These are phyloP conservation scores for Megaceryle alcyon DNA, from an alignment of 2,797 vertebrate genomes.

Conservation along the genomic window DNA sequence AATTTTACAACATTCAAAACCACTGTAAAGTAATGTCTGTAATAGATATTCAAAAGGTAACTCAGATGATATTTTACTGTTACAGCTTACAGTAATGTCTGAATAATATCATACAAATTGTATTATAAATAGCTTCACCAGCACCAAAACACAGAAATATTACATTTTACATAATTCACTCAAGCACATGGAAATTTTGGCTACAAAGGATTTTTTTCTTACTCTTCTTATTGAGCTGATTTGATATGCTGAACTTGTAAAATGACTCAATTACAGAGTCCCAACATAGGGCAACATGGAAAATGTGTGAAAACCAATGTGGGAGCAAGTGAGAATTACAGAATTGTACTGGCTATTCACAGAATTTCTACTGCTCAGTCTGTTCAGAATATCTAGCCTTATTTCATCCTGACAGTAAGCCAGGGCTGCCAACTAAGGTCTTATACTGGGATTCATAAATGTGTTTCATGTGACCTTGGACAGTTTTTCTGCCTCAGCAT, in stretches of 20 bases:
- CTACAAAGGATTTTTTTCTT: neutral
- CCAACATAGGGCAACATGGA: neutral
- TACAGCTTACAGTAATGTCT: neutral
- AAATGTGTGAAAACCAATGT: neutral
- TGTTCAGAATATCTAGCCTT: neutral
- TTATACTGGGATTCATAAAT: neutral
- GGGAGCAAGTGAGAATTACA: neutral
- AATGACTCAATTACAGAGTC: neutral
- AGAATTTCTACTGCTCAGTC: neutral
- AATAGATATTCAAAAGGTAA: neutral
- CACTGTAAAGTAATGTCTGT: neutral
- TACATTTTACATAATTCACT: conserved; percentile 8
- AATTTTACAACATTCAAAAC: neutral
- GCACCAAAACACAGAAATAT: neutral
- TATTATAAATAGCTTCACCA: neutral
- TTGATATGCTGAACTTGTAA: neutral
- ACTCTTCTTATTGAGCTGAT: neutral
- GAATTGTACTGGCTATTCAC: neutral
- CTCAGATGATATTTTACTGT: neutral
- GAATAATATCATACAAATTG: neutral
- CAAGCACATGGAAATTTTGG: neutral
- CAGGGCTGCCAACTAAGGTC: neutral
- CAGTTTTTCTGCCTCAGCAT: neutral
- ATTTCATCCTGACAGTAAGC: neutral
- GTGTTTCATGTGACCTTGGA: neutral